These are phyloP conservation scores for Stenotaenia linearis DNA, from an alignment of 2,888 invertebrate genomes.

Conservation along the genomic window DNA sequence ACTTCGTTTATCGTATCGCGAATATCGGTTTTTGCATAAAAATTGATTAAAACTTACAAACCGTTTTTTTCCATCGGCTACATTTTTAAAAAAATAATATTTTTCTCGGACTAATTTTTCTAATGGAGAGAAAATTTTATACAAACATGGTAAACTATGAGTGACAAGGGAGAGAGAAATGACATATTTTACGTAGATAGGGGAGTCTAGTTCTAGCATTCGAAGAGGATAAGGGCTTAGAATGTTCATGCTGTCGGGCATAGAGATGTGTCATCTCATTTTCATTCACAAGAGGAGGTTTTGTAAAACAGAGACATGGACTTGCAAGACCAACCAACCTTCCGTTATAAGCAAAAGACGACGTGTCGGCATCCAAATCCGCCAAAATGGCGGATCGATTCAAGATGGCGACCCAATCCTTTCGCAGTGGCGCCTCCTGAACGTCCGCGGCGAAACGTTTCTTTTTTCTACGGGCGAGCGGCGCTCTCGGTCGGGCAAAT, in stretches of 20 bases:
- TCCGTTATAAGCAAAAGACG: not conserved
- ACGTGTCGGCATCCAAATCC: conserved; percentile 1
- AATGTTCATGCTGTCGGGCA: not conserved
- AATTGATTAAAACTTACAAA: not conserved
- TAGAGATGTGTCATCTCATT: not conserved
- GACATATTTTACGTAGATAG: not conserved
- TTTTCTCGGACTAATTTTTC: not conserved
- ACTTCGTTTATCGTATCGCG: not conserved
- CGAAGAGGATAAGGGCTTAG: not conserved
- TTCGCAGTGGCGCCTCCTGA: conserved; percentile 37
- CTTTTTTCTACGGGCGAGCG: conserved; percentile 32
- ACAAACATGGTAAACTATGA: not conserved
- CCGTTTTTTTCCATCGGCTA: too few species aligned
- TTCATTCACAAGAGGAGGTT: not conserved
- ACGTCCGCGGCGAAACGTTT: conserved; percentile 31
- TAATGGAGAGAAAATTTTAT: not conserved
- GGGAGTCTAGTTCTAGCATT: not conserved
- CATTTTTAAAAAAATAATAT: too few species aligned
- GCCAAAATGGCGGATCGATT: conserved; percentile 32
- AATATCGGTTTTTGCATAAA: not conserved
- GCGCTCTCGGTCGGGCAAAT: conserved; percentile 19
- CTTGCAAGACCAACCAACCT: conserved; percentile 26
- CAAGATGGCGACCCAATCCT: conserved; percentile 34
- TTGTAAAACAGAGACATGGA: conserved; percentile 7
- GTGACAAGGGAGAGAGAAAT: not conserved